Conservation (phyloP, 2,113 vertebrate genomes). For the Python bivittatus region DNA sequence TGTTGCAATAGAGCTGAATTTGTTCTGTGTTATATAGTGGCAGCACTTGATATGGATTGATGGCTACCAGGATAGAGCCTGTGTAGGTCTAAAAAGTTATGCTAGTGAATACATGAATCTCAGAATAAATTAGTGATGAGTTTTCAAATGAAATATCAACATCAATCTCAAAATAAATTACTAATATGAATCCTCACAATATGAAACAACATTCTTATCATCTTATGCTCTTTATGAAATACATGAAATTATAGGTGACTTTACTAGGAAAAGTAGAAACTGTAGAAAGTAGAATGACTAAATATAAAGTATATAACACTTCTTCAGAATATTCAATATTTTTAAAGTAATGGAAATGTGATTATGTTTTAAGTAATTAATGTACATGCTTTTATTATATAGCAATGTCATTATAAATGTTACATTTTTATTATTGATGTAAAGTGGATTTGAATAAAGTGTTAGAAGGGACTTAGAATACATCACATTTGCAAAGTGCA, state of each 20-base stretch:
- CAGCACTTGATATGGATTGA: slow-evolving; percentile 94
- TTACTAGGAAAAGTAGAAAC: background rate
- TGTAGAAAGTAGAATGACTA: background rate
- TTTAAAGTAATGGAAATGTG: background rate
- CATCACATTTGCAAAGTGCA: background rate
- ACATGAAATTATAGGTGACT: background rate
- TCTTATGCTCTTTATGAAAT: background rate
- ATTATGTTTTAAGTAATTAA: background rate
- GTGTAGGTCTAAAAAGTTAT: slow-evolving; percentile 86
- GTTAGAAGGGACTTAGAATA: background rate
- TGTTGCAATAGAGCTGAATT: slow-evolving; percentile 85
- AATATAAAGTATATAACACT: background rate
- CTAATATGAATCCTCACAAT: background rate
- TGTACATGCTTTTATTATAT: background rate
- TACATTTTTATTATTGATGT: background rate
- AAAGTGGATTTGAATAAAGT: background rate
- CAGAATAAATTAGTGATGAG: background rate
- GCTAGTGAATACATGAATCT: background rate
- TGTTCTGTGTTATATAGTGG: slow-evolving; percentile 90
- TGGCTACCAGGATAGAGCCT: slow-evolving; percentile 94
- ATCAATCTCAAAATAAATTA: background rate
- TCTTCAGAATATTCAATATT: background rate
- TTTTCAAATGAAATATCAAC: background rate
- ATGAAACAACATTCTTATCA: slow-evolving; percentile 19
- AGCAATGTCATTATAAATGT: too few species aligned